Conservation (phyloP, 2,797 vertebrate species). For the Lophotriccus pileatus region DNA sequence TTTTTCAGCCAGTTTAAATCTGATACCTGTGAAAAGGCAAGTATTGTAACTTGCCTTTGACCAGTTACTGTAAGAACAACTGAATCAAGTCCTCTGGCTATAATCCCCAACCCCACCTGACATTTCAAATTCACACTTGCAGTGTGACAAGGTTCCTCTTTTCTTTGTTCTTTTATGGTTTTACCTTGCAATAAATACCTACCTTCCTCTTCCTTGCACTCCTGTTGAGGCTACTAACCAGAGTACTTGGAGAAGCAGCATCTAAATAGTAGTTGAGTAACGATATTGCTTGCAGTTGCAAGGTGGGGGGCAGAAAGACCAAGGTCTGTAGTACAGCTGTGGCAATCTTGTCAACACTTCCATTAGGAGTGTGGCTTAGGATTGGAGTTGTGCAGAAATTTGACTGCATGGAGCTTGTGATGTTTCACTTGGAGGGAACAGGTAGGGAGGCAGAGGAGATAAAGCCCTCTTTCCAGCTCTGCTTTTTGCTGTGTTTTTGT, state of each 20-base stretch:
- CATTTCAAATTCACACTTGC: constrained; percentile 11
- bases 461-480: neutral
- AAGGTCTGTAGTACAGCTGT: neutral
- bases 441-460: neutral
- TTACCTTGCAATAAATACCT: neutral
- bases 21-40: neutral
- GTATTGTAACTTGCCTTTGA: neutral
- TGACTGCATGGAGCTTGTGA: neutral
- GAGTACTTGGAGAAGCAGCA: neutral
- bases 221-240: neutral
- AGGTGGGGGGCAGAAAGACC: neutral
- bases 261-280: neutral
- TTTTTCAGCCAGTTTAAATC: neutral
- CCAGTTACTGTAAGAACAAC: neutral
- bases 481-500: neutral
- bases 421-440: neutral
- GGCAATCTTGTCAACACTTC: neutral
- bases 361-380: neutral
- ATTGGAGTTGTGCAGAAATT: neutral
- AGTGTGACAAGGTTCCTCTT: neutral
- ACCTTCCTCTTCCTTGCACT: neutral
- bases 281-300: neutral
- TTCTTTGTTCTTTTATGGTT: neutral
- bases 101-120: neutral
- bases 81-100: neutral